Conservation (phyloP, 2,888 invertebrate species). For the Stenurella melanura region DNA sequence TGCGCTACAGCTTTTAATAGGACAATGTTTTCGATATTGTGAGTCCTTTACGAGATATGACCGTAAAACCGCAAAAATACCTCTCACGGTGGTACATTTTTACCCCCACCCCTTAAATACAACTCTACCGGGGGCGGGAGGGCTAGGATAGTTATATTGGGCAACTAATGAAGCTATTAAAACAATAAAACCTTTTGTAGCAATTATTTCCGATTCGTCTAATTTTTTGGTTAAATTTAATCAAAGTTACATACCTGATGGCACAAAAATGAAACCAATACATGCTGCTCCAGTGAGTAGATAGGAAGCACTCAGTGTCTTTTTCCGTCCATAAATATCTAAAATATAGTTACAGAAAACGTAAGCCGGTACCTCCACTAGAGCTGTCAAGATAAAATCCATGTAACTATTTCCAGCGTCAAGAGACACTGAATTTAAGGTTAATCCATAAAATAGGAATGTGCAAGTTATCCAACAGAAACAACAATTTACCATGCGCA, state of each 20-base stretch:
- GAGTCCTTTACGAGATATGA: too few relatives aligned
- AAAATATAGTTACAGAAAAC: constrained; percentile 78
- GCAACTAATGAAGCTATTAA: too few relatives aligned
- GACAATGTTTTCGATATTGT: too few relatives aligned
- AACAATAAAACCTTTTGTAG: too few relatives aligned
- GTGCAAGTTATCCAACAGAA: constrained; percentile 88
- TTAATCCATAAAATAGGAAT: constrained; percentile 87
- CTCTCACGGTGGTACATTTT: too few relatives aligned
- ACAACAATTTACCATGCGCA: constrained; percentile 80
- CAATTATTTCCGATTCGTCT: too few relatives aligned
- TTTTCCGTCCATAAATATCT: constrained; percentile 80
- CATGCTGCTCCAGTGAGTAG: constrained; percentile 79
- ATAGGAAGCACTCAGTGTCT: constrained; percentile 79
- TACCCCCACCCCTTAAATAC: too few relatives aligned
- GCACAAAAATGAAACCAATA: constrained; percentile 77
- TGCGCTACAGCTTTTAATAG: too few relatives aligned
- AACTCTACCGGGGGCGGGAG: too few relatives aligned
- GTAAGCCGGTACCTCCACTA: constrained; percentile 85
- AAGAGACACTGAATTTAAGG: constrained; percentile 84
- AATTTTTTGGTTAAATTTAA: too few relatives aligned
- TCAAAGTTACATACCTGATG: constrained; percentile 74
- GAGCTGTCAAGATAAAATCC: constrained; percentile 82
- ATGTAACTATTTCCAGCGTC: constrained; percentile 85
- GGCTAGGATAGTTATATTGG: too few relatives aligned
- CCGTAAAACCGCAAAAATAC: too few relatives aligned